Percentiles rank a stretch among this genome's conserved stretches.
Evolutionary conservation across 30 jellyfish, hydroid and myxozoan genomes (phyloP).

Genomic region (Aurelia coerulea): DNA sequence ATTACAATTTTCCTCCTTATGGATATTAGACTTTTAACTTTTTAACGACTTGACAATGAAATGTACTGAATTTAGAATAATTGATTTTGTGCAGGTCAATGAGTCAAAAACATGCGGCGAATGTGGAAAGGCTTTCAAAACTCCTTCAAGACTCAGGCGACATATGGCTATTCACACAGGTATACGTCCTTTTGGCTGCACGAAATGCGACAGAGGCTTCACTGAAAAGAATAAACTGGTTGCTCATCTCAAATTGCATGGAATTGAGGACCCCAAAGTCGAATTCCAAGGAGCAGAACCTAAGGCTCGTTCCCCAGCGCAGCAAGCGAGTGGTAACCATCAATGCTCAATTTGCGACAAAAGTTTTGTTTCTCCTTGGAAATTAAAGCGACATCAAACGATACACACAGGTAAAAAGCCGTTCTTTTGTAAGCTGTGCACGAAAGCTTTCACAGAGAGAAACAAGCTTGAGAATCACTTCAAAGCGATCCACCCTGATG

Average conservation of each 20-base stretch:
- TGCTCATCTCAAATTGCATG: constrained; percentile 45
- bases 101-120: constrained; percentile 55
- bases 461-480: constrained; percentile 67
- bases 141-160: constrained; percentile 57
- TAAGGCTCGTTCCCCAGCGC: constrained; percentile 4
- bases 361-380: constrained; percentile 67
- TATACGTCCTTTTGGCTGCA: constrained; percentile 46
- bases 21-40: no score
- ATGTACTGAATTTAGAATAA: no score
- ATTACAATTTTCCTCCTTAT: no score
- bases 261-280: constrained; percentile 15
- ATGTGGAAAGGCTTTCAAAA: constrained; percentile 51
- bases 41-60: no score
- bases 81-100: not conserved
- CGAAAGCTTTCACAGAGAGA: constrained; percentile 60
- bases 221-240: constrained; percentile 30
- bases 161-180: constrained; percentile 67
- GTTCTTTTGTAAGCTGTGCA: constrained; percentile 56
- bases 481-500: constrained; percentile 40
- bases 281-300: not conserved
- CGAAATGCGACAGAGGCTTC: constrained; percentile 45
- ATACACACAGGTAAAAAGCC: constrained; percentile 69
- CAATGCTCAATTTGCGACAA: constrained; percentile 36
- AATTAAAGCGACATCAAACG: constrained; percentile 58
- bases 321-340: constrained; percentile 57